A percentile compares a stretch with the other conserved stretches of the same genome.
Conservation (phyloP, 1,140 invertebrate genomes). For the Cardiocondyla obscurior region DNA sequence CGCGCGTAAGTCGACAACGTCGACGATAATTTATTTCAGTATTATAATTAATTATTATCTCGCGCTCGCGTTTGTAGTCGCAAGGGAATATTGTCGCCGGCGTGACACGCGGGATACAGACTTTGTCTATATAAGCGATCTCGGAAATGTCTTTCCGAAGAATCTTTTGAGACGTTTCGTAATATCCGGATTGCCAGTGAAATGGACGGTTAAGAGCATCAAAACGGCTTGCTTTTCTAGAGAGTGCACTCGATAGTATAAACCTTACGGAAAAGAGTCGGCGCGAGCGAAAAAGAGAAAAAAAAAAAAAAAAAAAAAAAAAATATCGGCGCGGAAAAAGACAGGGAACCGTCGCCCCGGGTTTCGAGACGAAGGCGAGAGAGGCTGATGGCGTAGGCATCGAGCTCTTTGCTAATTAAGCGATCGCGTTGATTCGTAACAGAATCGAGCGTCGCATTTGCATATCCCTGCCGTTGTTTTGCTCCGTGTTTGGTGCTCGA, state of each 20-base stretch:
- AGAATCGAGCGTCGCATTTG: constrained; percentile 61
- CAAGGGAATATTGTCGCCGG: not conserved
- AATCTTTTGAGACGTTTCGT: constrained; percentile 59
- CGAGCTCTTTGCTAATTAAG: constrained; percentile 69
- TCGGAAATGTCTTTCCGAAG: constrained; percentile 13
- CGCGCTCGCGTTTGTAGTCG: no score
- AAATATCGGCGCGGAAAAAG: constrained; percentile 8
- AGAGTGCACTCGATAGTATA: constrained; percentile 52
- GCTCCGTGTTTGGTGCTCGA: constrained; percentile 52
- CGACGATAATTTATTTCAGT: no score
- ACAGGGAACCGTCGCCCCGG: not conserved
- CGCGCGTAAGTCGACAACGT: not conserved
- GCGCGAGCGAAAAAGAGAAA: constrained; percentile 30
- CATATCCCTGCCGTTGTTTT: constrained; percentile 58
- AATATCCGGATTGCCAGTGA: constrained; percentile 68
- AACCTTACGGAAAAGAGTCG: constrained; percentile 58
- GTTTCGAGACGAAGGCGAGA: constrained; percentile 40
- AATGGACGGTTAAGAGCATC: constrained; percentile 68
- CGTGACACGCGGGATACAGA: not conserved
- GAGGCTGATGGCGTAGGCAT: not conserved
- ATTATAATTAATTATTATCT: no score
- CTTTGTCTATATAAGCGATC: constrained; percentile 39
- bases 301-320: constrained; percentile 42
- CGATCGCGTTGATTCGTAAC: constrained; percentile 71
- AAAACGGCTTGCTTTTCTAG: constrained; percentile 59